Evolutionary conservation across 2,797 vertebrate species (phyloP), one percentile per base, ranked within the genome.

Genomic region (Odontamblyopus rebecca): DNA sequence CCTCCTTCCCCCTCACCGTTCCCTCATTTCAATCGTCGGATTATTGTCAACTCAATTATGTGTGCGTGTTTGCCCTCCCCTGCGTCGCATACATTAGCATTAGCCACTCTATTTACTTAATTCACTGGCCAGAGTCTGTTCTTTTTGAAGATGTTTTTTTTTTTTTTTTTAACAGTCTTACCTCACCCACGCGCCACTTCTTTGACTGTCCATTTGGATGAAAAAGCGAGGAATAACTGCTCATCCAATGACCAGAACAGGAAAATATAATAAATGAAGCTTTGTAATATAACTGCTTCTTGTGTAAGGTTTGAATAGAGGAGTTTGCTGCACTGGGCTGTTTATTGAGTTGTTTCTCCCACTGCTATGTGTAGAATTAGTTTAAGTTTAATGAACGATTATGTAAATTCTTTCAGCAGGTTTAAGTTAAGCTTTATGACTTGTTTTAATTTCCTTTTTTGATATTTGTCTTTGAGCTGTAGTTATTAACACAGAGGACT

Each of bases 341-440:
- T 90, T 89, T 90, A 92, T 91, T 91, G 86, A 89, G 84, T 84
- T 89, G 85, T 90, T 88, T 87, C 81, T 86, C 85, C 77, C 70
- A 75, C 70, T 82, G 82, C 84, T 73, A 75, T 80, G 81, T 88
- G 81, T 76, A 56, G 91, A 91, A 92, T 92, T 86, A 90, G 70
- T 89, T 85, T 85, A 81, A 87, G 82, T 88, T 89, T 88, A 89
- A 88, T 88, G 76, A 76, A 53, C 81, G 89, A 90, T 91, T 92
- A 89, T 89, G 82, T 61, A 89, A 89, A 89, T 84, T 85, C 69
- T 26, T 87, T 81, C 82, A 86, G 87, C 86, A 80, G 77, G 75
- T 88, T 91, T 86, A 83, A 89, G 70, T 76, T 78, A 79, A 74
- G 81, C 78, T 77, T 53, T 84, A 85, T 73, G 80, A 81, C 74